Conservation (phyloP, 2,113 vertebrate species). For the Aplodontia rufa region DNA sequence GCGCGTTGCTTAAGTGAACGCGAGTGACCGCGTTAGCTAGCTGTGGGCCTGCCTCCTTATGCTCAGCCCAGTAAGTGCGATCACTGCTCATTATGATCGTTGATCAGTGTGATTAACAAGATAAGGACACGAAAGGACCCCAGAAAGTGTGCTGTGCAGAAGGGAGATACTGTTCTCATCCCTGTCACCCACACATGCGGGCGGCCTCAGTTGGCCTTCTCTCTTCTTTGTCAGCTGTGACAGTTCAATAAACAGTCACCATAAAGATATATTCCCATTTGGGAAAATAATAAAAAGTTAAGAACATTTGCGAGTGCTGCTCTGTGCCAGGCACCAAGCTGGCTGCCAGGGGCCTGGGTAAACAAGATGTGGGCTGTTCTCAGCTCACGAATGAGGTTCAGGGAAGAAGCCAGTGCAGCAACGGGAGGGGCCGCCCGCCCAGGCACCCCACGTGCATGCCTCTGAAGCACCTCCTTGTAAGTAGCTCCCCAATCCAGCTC, state of each 20-base stretch:
- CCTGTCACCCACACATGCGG: conserved; percentile 1
- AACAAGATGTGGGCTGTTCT: conserved; percentile 68
- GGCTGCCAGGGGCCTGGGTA: conserved; percentile 61
- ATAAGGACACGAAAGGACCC: background rate
- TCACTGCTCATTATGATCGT: background rate
- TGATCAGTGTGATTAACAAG: background rate
- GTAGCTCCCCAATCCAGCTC: background rate
- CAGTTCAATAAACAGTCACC: conserved; percentile 46
- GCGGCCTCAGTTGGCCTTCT: conserved; percentile 58
- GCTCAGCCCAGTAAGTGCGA: background rate
- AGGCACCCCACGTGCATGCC: rapidly evolving
- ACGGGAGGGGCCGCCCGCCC: background rate
- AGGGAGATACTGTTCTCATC: conserved; percentile 43
- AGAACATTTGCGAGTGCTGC: conserved; percentile 27
- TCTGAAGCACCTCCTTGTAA: background rate
- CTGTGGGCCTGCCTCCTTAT: rapidly evolving
- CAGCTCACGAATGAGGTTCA: conserved; percentile 12
- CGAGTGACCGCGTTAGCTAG: background rate
- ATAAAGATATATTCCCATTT: conserved; percentile 57
- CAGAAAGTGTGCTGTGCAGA: background rate
- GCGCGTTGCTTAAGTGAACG: rapidly evolving
- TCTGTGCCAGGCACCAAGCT: conserved; percentile 54
- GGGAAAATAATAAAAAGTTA: conserved; percentile 66
- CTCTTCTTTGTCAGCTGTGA: conserved; percentile 61
- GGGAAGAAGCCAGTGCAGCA: background rate